Percentiles rank a stretch among this genome's conserved stretches.
Evolutionary conservation across 2,888 invertebrate genomes (phyloP).

Genomic region (Drosophila yooni): DNA sequence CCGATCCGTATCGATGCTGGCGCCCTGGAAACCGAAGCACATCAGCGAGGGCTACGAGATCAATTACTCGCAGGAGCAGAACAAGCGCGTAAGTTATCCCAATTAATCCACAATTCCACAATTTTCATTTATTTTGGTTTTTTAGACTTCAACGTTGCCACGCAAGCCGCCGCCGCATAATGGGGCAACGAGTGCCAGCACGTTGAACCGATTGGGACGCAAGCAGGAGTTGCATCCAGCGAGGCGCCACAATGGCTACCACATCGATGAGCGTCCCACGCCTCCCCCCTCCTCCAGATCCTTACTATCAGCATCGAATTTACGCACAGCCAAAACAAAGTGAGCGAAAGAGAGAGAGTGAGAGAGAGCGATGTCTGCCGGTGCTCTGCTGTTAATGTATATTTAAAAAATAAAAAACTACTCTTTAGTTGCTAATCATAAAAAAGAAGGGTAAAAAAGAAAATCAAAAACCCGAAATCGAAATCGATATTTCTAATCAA

Average conservation of each 20-base stretch:
- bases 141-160: constrained; percentile 82
- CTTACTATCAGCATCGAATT: constrained; percentile 81
- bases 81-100: constrained; percentile 74
- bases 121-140: too few relatives aligned
- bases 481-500: constrained; percentile 60
- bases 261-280: constrained; percentile 81
- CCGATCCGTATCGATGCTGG: constrained; percentile 92
- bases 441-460: constrained; percentile 6
- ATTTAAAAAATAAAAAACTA: constrained; percentile 32
- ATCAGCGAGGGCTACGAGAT: constrained; percentile 91
- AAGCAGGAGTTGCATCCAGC: constrained; percentile 70
- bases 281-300: constrained; percentile 81
- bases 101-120: not conserved
- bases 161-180: constrained; percentile 78
- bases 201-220: constrained; percentile 76
- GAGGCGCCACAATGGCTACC: constrained; percentile 68
- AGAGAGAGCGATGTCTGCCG: constrained; percentile 17
- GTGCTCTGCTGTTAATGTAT: constrained; percentile 60
- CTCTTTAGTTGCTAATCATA: constrained; percentile 55
- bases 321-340: constrained; percentile 72
- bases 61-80: constrained; percentile 89
- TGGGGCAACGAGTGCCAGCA: constrained; percentile 75
- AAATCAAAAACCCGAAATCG: constrained; percentile 37
- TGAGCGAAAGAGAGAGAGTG: constrained; percentile 22
- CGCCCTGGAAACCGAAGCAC: constrained; percentile 93